Conservation (phyloP, 2,888 invertebrate species). For the Blera fallax region DNA sequence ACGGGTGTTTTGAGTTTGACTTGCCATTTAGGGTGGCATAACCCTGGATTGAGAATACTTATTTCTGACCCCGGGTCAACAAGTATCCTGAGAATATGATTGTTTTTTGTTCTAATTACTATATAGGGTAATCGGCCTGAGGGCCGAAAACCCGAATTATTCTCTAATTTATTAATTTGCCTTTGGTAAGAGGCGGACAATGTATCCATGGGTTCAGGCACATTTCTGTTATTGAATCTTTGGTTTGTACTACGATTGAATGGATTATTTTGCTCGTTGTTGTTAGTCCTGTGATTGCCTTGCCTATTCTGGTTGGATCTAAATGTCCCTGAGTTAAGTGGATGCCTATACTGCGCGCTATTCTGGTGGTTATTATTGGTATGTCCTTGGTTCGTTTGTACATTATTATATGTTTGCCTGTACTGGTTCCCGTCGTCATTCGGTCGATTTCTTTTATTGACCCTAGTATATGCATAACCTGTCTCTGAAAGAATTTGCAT, state of each 20-base stretch:
- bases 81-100: not conserved
- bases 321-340: not conserved
- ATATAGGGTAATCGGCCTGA: no score
- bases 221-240: not conserved
- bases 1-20: not conserved
- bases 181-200: not conserved
- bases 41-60: not conserved
- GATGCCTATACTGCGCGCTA: not conserved
- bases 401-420: not conserved
- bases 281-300: not conserved
- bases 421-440: not conserved
- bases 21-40: no score
- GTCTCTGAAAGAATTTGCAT: conserved; percentile 53
- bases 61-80: not conserved
- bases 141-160: no score
- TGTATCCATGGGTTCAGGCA: not conserved
- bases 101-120: not conserved
- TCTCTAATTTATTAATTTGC: no score
- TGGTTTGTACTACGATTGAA: not conserved
- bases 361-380: not conserved
- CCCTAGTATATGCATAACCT: conserved; percentile 34
- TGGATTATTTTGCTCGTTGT: not conserved
- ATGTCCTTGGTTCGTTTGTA: not conserved
- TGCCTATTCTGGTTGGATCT: no score
- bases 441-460: not conserved